These are phyloP conservation scores for Felis chaus DNA, from an alignment of 2,113 vertebrate species.

Conservation along the genomic window DNA sequence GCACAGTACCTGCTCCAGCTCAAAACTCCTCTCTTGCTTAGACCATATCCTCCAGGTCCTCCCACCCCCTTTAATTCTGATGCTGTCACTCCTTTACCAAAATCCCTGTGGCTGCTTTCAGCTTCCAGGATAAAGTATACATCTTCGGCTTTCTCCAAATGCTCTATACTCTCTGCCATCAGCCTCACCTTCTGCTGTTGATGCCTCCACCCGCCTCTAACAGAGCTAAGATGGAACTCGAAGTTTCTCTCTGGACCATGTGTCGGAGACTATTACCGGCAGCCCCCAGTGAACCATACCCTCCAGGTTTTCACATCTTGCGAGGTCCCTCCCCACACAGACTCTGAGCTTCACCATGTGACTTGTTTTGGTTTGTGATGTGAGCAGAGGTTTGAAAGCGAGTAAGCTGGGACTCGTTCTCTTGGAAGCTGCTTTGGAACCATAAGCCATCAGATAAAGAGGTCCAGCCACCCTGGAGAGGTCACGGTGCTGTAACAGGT, in stretches of 20 bases:
- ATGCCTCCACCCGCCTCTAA: background rate
- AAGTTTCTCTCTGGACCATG: background rate
- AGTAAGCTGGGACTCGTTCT: background rate
- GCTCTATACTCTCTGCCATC: too few species aligned
- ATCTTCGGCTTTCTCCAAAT: background rate
- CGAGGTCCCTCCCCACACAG: background rate
- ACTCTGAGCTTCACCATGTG: background rate
- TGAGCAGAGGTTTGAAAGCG: background rate
- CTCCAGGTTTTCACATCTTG: background rate
- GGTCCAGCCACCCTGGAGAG: background rate
- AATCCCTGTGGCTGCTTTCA: background rate
- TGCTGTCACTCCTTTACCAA: background rate
- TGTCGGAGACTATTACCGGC: rapidly evolving
- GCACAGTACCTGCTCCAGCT: background rate
- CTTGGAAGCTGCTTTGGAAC: background rate
- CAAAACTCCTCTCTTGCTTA: background rate
- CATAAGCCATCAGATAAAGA: background rate
- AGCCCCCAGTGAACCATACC: background rate
- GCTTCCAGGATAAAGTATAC: background rate
- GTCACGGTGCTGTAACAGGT: background rate
- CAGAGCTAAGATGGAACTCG: background rate
- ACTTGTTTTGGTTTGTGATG: background rate
- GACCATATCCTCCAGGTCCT: background rate
- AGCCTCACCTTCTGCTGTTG: background rate
- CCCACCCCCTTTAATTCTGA: background rate